phyloP scores from a whole-genome alignment of 2,888 invertebrate genomes.

The Drosophila paracracens region DNA sequence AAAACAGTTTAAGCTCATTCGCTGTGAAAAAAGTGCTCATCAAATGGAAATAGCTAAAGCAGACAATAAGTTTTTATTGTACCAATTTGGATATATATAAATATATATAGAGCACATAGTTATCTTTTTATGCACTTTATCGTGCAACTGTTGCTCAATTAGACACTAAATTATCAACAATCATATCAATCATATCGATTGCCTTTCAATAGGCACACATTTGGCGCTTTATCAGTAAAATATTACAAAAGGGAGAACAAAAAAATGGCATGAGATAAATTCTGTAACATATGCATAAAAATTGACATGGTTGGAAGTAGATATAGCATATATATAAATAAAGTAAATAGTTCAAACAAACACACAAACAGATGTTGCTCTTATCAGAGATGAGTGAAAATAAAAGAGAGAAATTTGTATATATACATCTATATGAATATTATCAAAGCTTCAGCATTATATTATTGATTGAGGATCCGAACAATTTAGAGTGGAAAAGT shows the following conservation, averaged over 20 bases:
- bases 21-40: neutral
- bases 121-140: slow-evolving; percentile 17
- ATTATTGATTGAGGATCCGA: neutral
- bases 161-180: slow-evolving; percentile 52
- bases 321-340: neutral
- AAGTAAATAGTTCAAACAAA: neutral
- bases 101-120: neutral
- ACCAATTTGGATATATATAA: slow-evolving; percentile 15
- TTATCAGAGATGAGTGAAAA: neutral
- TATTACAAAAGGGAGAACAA: slow-evolving; percentile 4
- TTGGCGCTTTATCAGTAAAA: slow-evolving; percentile 35
- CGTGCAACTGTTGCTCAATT: slow-evolving; percentile 43
- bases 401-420: neutral
- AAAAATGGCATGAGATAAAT: slow-evolving; percentile 21
- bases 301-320: neutral
- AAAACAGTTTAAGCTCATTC: neutral
- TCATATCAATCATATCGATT: slow-evolving; percentile 58
- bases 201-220: slow-evolving; percentile 35
- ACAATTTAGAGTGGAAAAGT: neutral
- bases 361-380: neutral
- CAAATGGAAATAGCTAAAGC: neutral
- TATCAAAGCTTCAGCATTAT: neutral
- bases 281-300: slow-evolving; percentile 17
- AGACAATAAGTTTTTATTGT: slow-evolving; percentile 17
- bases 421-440: neutral